Evolutionary conservation across 2,113 vertebrate genomes (phyloP).

Genomic region (Urocolius indicus): DNA sequence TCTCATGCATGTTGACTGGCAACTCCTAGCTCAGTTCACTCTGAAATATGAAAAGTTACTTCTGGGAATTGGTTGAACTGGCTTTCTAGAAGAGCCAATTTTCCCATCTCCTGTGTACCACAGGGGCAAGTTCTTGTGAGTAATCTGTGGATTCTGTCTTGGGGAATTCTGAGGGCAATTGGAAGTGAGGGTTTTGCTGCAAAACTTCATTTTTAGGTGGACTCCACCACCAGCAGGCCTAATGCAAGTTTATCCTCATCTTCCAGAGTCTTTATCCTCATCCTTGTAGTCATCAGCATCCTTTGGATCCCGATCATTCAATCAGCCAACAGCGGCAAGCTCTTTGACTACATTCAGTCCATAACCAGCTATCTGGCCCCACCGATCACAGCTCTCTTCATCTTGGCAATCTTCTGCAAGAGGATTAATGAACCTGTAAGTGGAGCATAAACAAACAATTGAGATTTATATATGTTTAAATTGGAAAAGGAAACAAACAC

Average conservation of each 20-base stretch:
- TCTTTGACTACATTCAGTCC: conserved; percentile 95
- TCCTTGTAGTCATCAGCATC: conserved; percentile 88
- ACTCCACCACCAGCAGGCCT: background rate
- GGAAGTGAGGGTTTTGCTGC: background rate
- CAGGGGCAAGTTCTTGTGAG: background rate
- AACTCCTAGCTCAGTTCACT: background rate
- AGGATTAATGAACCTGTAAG: conserved; percentile 91
- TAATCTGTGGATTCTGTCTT: background rate
- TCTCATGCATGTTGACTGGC: background rate
- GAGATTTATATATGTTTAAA: background rate
- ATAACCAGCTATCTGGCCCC: conserved; percentile 92
- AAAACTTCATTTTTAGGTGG: background rate
- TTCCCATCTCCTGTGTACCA: background rate
- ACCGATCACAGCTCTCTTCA: conserved; percentile 91
- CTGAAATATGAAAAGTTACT: background rate
- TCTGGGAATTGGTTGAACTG: background rate
- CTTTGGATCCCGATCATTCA: conserved; percentile 96
- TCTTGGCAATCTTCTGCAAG: conserved; percentile 93
- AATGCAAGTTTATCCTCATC: background rate
- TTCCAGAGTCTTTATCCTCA: conserved; percentile 87
- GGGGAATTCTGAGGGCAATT: background rate
- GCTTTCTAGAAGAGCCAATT: background rate
- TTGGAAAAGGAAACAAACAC: background rate
- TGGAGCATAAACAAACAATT: background rate
- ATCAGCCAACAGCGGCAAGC: conserved; percentile 90